Conservation (phyloP, 2,888 invertebrate genomes). For the Latrodectus elegans region DNA sequence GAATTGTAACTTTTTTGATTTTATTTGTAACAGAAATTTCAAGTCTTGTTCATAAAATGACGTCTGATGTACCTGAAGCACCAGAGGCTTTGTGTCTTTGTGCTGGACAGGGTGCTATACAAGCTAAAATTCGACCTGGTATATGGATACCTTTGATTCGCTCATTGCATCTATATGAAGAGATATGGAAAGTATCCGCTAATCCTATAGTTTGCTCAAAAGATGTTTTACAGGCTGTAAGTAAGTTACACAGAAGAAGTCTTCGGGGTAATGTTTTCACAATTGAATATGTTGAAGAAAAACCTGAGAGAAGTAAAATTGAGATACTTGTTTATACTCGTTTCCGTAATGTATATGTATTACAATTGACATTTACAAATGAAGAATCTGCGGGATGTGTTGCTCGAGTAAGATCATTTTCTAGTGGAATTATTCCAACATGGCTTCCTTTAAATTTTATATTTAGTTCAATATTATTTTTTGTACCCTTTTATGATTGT, state of each 20-base stretch:
- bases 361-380: constrained; percentile 34
- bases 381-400: constrained; percentile 38
- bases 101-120: constrained; percentile 48
- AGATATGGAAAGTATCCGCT: constrained; percentile 51
- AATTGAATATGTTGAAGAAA: constrained; percentile 48
- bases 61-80: constrained; percentile 41
- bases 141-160: constrained; percentile 51
- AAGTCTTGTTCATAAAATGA: neutral
- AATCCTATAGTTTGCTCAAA: constrained; percentile 56
- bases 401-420: constrained; percentile 40
- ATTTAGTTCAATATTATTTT: constrained; percentile 53
- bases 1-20: no score
- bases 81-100: constrained; percentile 54
- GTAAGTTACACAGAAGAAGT: constrained; percentile 20
- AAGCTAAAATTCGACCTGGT: constrained; percentile 58
- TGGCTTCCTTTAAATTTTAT: constrained; percentile 60
- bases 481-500: constrained; percentile 56
- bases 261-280: constrained; percentile 45
- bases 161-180: constrained; percentile 52
- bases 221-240: constrained; percentile 46
- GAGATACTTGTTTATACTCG: constrained; percentile 46
- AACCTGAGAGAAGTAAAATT: constrained; percentile 27
- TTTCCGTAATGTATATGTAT: constrained; percentile 44
- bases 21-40: no score
- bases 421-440: constrained; percentile 45